phyloP scores from a whole-genome alignment of 1,140 invertebrate species.

The Brachionus manjavacas region DNA sequence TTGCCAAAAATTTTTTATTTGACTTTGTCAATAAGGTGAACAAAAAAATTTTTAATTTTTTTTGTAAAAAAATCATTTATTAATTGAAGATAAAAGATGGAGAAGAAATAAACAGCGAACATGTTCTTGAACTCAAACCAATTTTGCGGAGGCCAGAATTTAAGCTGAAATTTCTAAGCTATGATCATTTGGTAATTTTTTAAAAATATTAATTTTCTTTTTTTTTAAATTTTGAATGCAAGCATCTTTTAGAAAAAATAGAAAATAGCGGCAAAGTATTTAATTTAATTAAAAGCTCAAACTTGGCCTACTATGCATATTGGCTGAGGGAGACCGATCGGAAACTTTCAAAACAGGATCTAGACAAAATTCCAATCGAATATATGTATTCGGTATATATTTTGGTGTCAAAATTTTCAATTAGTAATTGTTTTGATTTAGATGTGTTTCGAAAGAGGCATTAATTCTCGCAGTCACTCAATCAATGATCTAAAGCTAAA shows the following conservation, averaged over 20 bases:
- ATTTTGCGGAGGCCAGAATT: slow-evolving; percentile 9
- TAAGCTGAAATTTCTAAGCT: neutral
- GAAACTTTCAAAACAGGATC: neutral
- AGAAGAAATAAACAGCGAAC: neutral
- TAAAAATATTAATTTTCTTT: neutral
- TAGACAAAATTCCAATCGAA: slow-evolving; percentile 13
- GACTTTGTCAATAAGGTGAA: slow-evolving; percentile 1
- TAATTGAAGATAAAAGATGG: slow-evolving; percentile 26
- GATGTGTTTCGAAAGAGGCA: slow-evolving; percentile 32
- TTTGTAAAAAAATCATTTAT: neutral
- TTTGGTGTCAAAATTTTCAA: neutral
- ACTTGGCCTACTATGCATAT: slow-evolving; percentile 23
- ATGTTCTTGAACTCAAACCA: neutral
- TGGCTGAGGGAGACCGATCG: slow-evolving; percentile 6
- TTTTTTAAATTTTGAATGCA: neutral
- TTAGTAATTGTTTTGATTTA: neutral
- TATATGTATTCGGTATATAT: neutral
- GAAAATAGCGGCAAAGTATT: neutral
- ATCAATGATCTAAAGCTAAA: slow-evolving; percentile 12
- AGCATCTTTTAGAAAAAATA: neutral
- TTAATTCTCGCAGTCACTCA: slow-evolving; percentile 4
- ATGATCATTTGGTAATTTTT: slow-evolving; percentile 12
- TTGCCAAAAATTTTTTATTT: neutral
- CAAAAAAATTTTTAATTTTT: neutral
- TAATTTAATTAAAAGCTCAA: neutral